Percentiles rank a stretch among this genome's conserved stretches.
Evolutionary conservation across 1,140 invertebrate genomes (phyloP).

Genomic region (Octopus bimaculoides): DNA sequence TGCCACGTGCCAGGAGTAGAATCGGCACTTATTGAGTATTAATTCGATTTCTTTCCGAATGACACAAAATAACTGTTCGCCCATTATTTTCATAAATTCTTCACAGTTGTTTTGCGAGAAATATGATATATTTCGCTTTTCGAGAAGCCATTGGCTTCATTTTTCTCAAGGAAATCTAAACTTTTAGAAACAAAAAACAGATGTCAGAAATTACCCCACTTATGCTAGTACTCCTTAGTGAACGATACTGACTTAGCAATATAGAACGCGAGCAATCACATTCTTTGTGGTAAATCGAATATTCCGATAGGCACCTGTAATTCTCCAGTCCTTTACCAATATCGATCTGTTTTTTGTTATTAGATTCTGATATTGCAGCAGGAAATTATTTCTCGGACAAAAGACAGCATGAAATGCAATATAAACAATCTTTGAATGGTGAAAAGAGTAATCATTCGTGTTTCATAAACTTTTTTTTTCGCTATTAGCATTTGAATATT

Average conservation of each 20-base stretch:
- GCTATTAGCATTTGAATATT: not conserved
- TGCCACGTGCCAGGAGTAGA: not conserved
- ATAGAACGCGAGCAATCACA: not conserved
- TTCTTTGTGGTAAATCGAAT: not conserved
- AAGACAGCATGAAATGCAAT: not conserved
- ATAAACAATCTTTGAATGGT: conserved; percentile 5
- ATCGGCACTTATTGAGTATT: conserved; percentile 4
- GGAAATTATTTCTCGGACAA: conserved; percentile 1
- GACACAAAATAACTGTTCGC: not conserved
- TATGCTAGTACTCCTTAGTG: not conserved
- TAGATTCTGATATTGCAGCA: not conserved
- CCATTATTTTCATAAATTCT: conserved; percentile 1
- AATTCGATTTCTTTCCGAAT: not conserved
- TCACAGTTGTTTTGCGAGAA: not conserved
- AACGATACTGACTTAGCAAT: not conserved
- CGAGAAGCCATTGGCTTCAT: not conserved
- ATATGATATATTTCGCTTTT: not conserved
- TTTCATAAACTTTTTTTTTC: not conserved
- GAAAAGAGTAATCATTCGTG: not conserved
- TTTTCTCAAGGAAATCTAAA: not conserved
- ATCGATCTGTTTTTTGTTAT: not conserved
- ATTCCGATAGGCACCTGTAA: not conserved
- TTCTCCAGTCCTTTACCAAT: not conserved
- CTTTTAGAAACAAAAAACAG: conserved; percentile 3
- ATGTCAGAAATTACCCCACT: not conserved